Percentiles rank a stretch among this genome's conserved stretches.
Evolutionary conservation across 2,113 vertebrate species (phyloP).

Genomic region (Semnornis frantzii): DNA sequence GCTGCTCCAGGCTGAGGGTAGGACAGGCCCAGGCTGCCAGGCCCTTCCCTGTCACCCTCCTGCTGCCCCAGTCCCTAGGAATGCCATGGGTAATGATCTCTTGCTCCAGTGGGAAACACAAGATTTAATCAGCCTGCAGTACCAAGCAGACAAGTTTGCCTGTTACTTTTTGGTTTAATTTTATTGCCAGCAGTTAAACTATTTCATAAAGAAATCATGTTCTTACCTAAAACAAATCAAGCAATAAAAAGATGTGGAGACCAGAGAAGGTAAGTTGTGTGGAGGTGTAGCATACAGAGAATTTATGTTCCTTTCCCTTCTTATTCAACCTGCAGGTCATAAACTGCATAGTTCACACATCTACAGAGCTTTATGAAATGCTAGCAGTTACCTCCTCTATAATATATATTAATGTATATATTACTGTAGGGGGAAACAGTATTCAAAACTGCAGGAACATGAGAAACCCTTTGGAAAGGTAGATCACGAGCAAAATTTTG

Average conservation of each 20-base stretch:
- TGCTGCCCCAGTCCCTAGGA: not conserved
- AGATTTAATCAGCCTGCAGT: not conserved
- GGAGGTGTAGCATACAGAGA: not conserved
- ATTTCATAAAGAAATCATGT: not conserved
- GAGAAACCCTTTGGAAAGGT: not conserved
- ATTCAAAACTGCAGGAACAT: not conserved
- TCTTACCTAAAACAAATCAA: not conserved
- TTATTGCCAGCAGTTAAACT: not conserved
- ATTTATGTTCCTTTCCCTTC: not conserved
- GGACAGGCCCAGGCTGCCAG: not conserved
- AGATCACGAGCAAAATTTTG: not conserved
- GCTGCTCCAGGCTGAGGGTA: not conserved
- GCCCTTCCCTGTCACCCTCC: not conserved
- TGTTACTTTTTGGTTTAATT: not conserved
- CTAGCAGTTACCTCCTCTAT: not conserved
- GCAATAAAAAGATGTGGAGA: not conserved
- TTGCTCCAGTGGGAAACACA: not conserved
- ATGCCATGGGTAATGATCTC: accelerated
- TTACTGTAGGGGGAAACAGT: not conserved
- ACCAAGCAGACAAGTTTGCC: not conserved
- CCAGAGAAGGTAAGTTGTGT: not conserved
- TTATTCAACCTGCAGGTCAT: not conserved
- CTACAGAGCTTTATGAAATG: not conserved
- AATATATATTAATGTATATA: not conserved
- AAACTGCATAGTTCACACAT: not conserved